These are phyloP conservation scores for Vanacampus margaritifer DNA, from an alignment of 2,113 vertebrate genomes.

Conservation along the genomic window DNA sequence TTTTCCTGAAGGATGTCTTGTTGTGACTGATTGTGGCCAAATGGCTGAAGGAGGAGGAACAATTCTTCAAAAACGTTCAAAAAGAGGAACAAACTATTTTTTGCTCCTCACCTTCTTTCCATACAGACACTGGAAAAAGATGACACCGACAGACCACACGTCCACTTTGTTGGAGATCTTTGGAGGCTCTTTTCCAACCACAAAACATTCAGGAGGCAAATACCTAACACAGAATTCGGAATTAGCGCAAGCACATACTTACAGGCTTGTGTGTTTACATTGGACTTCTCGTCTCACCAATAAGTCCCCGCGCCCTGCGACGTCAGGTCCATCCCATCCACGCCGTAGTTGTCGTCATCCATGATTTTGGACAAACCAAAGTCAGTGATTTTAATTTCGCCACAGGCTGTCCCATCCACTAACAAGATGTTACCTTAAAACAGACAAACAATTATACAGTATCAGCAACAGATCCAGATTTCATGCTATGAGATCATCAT, in stretches of 20 bases:
- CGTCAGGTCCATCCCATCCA: constrained; percentile 98
- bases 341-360: constrained; percentile 98
- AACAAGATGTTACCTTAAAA: constrained; percentile 92
- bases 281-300: constrained; percentile 75
- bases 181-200: constrained; percentile 98
- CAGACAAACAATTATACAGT: not conserved
- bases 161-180: constrained; percentile 99
- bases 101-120: constrained; percentile 88
- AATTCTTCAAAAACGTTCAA: not conserved
- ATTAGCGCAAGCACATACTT: not conserved
- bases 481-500: no score
- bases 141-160: constrained; percentile 97
- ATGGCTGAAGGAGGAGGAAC: constrained; percentile 77
- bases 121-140: constrained; percentile 99
- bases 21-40: constrained; percentile 99
- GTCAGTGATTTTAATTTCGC: constrained; percentile 99
- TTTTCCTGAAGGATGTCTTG: constrained; percentile 99
- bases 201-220: constrained; percentile 97
- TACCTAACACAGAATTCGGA: constrained; percentile 75
- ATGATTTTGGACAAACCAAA: constrained; percentile 99
- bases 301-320: constrained; percentile 98
- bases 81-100: not conserved
- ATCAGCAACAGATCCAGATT: not conserved
- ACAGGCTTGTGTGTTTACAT: no score
- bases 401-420: constrained; percentile 96